Percentiles rank a stretch among this genome's conserved stretches.
phyloP scores from a whole-genome alignment of 2,888 invertebrate species.

The Agonopterix arenella region DNA sequence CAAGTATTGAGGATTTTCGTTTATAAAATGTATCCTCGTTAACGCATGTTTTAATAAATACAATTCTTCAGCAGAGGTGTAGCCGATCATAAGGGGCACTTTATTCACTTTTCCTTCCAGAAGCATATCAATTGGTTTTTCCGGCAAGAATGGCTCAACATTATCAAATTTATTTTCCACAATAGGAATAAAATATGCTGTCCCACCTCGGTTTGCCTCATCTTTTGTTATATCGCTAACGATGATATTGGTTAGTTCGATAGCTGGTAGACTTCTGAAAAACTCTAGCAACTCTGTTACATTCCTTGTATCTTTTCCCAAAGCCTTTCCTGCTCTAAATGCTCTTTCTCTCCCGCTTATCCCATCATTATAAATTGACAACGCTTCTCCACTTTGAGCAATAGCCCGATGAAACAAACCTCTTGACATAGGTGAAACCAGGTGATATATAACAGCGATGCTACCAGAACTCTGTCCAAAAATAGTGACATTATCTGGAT shows the following conservation, averaged over 20 bases:
- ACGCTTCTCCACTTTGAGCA: too few relatives aligned
- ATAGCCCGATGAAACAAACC: too few relatives aligned
- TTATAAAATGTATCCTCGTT: constrained; percentile 22
- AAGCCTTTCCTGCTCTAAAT: constrained; percentile 18
- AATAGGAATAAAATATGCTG: too few relatives aligned
- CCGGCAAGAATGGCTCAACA: too few relatives aligned
- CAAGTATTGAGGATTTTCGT: constrained; percentile 21
- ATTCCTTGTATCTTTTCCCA: constrained; percentile 20
- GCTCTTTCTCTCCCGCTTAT: constrained; percentile 15
- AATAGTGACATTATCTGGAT: too few relatives aligned
- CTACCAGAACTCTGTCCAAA: too few relatives aligned
- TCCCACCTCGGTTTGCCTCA: constrained; percentile 15
- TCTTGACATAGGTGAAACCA: too few relatives aligned
- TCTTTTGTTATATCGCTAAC: constrained; percentile 21
- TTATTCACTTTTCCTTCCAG: too few relatives aligned
- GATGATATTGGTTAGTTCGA: constrained; percentile 22
- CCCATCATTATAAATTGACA: constrained; percentile 42
- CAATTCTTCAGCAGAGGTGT: constrained; percentile 6
- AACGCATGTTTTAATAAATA: constrained; percentile 17
- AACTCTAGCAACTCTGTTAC: constrained; percentile 20
- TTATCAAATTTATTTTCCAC: too few relatives aligned
- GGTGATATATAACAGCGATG: too few relatives aligned
- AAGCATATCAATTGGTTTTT: too few relatives aligned
- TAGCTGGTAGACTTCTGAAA: constrained; percentile 19
- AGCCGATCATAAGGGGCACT: too few relatives aligned